Evolutionary conservation across 2,113 vertebrate species (phyloP), one percentile per base, ranked within the genome.

Genomic region (Coreoperca whiteheadi): DNA sequence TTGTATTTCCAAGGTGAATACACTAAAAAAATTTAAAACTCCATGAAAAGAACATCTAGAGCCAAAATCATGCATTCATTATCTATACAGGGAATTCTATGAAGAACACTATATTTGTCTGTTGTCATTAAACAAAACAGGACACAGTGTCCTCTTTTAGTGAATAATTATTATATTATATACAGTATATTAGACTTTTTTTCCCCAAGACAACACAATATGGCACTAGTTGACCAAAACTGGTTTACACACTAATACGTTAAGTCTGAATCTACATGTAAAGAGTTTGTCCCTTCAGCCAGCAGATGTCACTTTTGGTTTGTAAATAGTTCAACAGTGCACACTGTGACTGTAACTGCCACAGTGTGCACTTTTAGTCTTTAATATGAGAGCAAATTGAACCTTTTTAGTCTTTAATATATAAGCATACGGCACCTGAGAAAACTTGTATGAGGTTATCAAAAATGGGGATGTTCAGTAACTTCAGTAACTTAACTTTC

Each of bases 301-400:
- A 94, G 89, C 81, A 94, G 93, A 83, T 90, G 94, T 91, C 93
- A 79, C 77, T 79, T 64, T 82, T 81, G 74, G 15, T 51, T 73
- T 68, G 11, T 30, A n/a, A 83, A 66, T 86, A 16, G 1, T n/a
- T 61, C 6, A 4, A 43, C 5, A 56, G 18, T 2, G 21, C 11
- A 71, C 8, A 15, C 15, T 28, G 50, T 37, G 28, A 16, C 20
- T 61, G 6, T 28, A 73, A 66, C 50, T 28, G 6, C 28, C 23
- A 46, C n/a, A 20, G 3, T 16, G 50, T 53, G 53, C 39, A 72
- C 48, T 53, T 41, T 60, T 48, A 25, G 6, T 48, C 6, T 60
- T 65, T 14, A 30, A 18, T 34, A 8, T 50, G 18, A 30, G 48
- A 34, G 53, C 32, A 34, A 34, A 4, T 21, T 16, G 30, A 23